These are phyloP conservation scores for Ceryle rudis DNA, from an alignment of 2,797 vertebrate genomes.

Conservation along the genomic window DNA sequence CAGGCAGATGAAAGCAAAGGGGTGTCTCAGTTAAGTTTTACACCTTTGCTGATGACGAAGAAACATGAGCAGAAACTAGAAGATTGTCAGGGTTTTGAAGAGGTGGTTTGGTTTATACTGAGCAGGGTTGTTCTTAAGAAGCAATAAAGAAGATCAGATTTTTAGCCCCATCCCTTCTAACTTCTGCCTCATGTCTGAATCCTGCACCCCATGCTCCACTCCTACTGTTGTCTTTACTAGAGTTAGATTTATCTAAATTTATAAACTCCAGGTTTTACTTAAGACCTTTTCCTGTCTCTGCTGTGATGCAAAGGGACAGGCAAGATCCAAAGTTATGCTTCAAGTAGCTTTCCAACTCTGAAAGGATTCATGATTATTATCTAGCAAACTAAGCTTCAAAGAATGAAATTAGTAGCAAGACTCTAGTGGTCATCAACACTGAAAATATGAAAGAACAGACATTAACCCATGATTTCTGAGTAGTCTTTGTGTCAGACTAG, in stretches of 20 bases:
- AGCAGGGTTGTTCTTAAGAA: not conserved
- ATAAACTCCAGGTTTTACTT: not conserved
- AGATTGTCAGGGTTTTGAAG: not conserved
- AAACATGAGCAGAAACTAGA: not conserved
- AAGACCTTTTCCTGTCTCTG: not conserved
- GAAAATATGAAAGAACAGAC: not conserved
- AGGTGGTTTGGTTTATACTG: not conserved
- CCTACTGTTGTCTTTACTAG: not conserved
- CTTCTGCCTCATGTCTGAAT: not conserved
- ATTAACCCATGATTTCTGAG: not conserved
- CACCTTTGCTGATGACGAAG: not conserved
- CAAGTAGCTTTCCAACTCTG: not conserved
- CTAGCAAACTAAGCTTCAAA: not conserved
- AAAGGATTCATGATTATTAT: not conserved
- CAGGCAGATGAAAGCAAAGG: not conserved
- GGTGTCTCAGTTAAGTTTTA: not conserved
- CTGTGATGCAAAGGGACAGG: not conserved
- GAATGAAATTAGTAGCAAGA: not conserved
- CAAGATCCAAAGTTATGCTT: not conserved
- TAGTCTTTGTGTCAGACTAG: not conserved
- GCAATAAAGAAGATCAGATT: not conserved
- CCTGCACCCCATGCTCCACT: not conserved
- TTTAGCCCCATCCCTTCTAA: not conserved
- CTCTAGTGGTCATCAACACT: not conserved
- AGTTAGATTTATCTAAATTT: not conserved